phyloP scores from a whole-genome alignment of 37 sponge, comb jelly and placozoan genomes.

The Beroe forskalii region DNA sequence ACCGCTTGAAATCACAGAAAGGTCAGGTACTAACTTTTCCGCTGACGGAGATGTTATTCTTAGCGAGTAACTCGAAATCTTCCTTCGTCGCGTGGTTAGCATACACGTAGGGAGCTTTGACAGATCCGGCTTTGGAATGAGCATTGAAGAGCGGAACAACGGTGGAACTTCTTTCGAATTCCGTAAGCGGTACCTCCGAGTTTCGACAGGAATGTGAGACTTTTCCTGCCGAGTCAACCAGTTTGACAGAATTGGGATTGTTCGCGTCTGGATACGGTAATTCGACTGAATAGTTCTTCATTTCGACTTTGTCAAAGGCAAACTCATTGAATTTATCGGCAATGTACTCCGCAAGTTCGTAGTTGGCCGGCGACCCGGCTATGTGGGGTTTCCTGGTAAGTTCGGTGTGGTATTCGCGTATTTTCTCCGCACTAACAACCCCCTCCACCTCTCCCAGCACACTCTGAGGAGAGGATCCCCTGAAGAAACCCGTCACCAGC shows the following conservation, averaged over 20 bases:
- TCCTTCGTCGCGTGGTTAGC: constrained; percentile 3
- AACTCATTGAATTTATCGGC: neutral
- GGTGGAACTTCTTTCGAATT: constrained; percentile 12
- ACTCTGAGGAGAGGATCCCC: neutral
- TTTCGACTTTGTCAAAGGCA: constrained; percentile 29
- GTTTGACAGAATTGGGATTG: constrained; percentile 44
- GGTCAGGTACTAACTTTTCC: constrained; percentile 50
- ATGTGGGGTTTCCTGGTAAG: neutral
- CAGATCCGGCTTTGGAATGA: neutral
- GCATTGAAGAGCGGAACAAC: constrained; percentile 35
- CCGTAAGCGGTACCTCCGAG: neutral
- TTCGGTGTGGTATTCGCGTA: constrained; percentile 19
- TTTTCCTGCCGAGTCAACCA: neutral
- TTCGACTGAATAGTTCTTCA: constrained; percentile 45
- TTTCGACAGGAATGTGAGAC: neutral
- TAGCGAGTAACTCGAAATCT: neutral
- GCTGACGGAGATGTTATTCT: constrained; percentile 1
- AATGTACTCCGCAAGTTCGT: constrained; percentile 42
- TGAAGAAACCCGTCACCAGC: neutral
- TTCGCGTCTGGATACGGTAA: constrained; percentile 36
- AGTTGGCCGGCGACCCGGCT: constrained; percentile 1
- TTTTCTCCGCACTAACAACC: neutral
- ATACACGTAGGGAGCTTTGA: constrained; percentile 15
- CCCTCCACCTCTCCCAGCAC: neutral
- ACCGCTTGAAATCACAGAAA: too few species aligned